Evolutionary conservation across 2,113 vertebrate genomes (phyloP).

Genomic region (Columbina picui): DNA sequence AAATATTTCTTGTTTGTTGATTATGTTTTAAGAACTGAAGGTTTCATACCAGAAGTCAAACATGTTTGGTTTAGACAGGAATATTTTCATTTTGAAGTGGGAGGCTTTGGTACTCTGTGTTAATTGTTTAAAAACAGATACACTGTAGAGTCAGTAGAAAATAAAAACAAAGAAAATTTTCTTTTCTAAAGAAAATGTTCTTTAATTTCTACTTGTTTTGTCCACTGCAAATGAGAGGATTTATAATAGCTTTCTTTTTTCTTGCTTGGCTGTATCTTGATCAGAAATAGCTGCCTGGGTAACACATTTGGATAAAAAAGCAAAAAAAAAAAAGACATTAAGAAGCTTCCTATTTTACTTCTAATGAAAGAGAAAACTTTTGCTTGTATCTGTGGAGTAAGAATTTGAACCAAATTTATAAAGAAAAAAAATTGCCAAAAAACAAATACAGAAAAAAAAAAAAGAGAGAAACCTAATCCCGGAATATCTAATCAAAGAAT

Average conservation of each 20-base stretch:
- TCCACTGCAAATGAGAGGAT: not conserved
- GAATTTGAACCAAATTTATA: not conserved
- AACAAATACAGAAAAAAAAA: not conserved
- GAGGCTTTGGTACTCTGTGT: not conserved
- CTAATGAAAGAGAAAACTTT: not conserved
- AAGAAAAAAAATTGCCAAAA: not conserved
- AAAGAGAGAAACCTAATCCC: not conserved
- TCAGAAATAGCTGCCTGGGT: not conserved
- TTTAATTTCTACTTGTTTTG: not conserved
- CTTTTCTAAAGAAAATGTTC: not conserved
- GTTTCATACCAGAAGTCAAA: not conserved
- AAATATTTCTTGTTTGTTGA: constrained; percentile 27
- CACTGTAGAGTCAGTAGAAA: not conserved
- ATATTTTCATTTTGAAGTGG: constrained; percentile 12
- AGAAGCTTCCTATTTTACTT: not conserved
- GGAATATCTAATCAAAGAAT: constrained; percentile 17
- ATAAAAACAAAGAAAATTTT: not conserved
- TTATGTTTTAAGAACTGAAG: not conserved
- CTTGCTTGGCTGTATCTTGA: not conserved
- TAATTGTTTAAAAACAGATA: constrained; percentile 32
- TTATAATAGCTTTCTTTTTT: not conserved
- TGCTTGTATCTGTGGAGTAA: not conserved
- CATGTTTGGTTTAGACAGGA: not conserved
- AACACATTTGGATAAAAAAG: not conserved
- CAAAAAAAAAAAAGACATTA: not conserved